Conservation (phyloP, 1,140 invertebrate species). For the Bombus ignitus region DNA sequence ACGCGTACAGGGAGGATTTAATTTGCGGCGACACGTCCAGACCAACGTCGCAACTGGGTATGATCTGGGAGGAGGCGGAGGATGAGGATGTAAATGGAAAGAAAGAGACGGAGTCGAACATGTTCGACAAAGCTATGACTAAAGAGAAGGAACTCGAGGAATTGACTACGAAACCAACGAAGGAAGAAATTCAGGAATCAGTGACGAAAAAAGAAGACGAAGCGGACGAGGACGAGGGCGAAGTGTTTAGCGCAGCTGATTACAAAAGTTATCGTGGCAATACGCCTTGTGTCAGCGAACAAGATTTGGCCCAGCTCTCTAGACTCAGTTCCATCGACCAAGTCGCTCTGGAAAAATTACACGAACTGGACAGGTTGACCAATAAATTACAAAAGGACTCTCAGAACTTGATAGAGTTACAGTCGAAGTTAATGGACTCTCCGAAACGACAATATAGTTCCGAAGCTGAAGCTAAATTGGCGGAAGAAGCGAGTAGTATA, state of each 20-base stretch:
- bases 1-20: constrained; percentile 92
- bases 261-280: constrained; percentile 91
- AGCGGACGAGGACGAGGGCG: constrained; percentile 83
- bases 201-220: constrained; percentile 75
- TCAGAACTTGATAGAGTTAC: constrained; percentile 89
- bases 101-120: constrained; percentile 71
- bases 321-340: constrained; percentile 89
- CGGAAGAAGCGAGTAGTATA: constrained; percentile 86
- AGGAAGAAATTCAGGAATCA: constrained; percentile 81
- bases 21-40: constrained; percentile 86
- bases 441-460: constrained; percentile 83
- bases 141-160: constrained; percentile 74
- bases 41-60: constrained; percentile 88
- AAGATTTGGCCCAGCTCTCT: constrained; percentile 89
- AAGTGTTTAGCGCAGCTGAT: constrained; percentile 90
- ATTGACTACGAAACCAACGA: constrained; percentile 68
- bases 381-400: constrained; percentile 91
- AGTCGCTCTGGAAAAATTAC: constrained; percentile 89
- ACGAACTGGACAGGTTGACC: constrained; percentile 89
- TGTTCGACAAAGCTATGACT: constrained; percentile 71
- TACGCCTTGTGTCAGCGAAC: constrained; percentile 89
- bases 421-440: constrained; percentile 86
- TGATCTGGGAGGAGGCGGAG: constrained; percentile 90
- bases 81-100: constrained; percentile 81
- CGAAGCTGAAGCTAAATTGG: constrained; percentile 84